phyloP scores from a whole-genome alignment of 2,113 vertebrate genomes.

The Pseudolaguvia tuberculata region DNA sequence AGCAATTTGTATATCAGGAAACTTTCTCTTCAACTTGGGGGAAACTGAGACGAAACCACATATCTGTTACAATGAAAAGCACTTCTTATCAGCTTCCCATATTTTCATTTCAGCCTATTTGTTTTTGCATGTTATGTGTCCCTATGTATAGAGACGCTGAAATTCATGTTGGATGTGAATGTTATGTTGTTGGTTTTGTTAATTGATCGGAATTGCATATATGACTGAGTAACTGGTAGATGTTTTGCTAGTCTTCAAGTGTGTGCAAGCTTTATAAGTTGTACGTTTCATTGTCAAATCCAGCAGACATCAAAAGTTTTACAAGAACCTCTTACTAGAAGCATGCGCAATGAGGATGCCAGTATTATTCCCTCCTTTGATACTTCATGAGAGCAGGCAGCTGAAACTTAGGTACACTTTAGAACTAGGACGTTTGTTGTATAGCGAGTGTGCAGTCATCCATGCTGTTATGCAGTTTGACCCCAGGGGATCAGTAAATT shows the following conservation, averaged over 20 bases:
- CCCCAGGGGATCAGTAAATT: neutral
- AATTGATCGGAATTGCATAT: neutral
- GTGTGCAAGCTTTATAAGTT: slow-evolving; percentile 22
- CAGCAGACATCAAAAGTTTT: slow-evolving; percentile 4
- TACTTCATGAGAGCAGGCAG: slow-evolving; percentile 1
- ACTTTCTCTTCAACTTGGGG: slow-evolving; percentile 67
- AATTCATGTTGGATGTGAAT: neutral
- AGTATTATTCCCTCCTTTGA: neutral
- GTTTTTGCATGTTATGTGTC: slow-evolving; percentile 60
- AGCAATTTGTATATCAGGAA: slow-evolving; percentile 73
- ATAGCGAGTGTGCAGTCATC: neutral
- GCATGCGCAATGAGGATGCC: neutral
- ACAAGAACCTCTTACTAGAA: neutral
- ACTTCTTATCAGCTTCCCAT: slow-evolving; percentile 70
- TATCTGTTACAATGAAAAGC: slow-evolving; percentile 68
- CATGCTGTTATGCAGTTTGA: neutral
- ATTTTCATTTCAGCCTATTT: slow-evolving; percentile 24
- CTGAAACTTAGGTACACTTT: neutral
- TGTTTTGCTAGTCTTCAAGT: slow-evolving; percentile 17
- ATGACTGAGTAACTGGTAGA: slow-evolving; percentile 27
- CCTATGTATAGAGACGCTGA: slow-evolving; percentile 23
- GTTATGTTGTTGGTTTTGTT: slow-evolving; percentile 6
- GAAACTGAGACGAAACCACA: slow-evolving; percentile 68
- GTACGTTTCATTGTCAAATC: neutral
- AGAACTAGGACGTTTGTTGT: neutral